Evolutionary conservation across 1,140 invertebrate species (phyloP).

Genomic region (Scaptomyza hsui): DNA sequence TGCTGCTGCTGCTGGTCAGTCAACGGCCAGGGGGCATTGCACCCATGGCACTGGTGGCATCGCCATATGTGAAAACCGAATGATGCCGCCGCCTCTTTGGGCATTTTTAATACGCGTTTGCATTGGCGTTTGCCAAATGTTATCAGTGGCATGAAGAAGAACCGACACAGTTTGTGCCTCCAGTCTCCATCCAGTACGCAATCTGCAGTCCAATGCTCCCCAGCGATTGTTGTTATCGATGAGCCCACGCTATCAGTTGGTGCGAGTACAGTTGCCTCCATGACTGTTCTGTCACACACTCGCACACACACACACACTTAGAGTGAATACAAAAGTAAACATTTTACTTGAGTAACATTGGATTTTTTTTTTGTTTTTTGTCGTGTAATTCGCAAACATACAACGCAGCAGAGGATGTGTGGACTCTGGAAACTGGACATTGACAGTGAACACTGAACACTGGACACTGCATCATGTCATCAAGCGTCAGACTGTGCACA

Average conservation of each 20-base stretch:
- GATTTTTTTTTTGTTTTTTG: slow-evolving; percentile 46
- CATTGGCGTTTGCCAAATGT: slow-evolving; percentile 79
- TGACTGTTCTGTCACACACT: slow-evolving; percentile 18
- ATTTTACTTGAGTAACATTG: slow-evolving; percentile 78
- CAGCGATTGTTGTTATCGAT: slow-evolving; percentile 68
- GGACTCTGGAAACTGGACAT: background rate
- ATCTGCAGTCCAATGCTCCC: slow-evolving; percentile 61
- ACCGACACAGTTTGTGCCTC: slow-evolving; percentile 24
- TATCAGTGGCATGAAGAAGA: slow-evolving; percentile 70
- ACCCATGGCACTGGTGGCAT: slow-evolving; percentile 41
- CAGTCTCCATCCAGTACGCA: background rate
- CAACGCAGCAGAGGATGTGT: slow-evolving; percentile 21
- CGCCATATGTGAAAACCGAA: slow-evolving; percentile 27
- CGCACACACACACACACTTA: slow-evolving; percentile 48
- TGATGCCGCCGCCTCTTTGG: slow-evolving; percentile 65
- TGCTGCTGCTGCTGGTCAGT: slow-evolving; percentile 37
- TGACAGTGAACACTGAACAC: slow-evolving; percentile 5
- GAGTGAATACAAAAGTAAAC: slow-evolving; percentile 69
- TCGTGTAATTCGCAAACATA: slow-evolving; percentile 51
- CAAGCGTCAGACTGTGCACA: slow-evolving; percentile 76
- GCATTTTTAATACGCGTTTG: slow-evolving; percentile 80
- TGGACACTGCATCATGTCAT: slow-evolving; percentile 51
- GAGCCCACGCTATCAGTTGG: slow-evolving; percentile 64
- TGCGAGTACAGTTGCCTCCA: slow-evolving; percentile 55
- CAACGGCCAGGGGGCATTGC: slow-evolving; percentile 51